phyloP scores from a whole-genome alignment of 2,113 vertebrate genomes.

The Glaucidium brasilianum region DNA sequence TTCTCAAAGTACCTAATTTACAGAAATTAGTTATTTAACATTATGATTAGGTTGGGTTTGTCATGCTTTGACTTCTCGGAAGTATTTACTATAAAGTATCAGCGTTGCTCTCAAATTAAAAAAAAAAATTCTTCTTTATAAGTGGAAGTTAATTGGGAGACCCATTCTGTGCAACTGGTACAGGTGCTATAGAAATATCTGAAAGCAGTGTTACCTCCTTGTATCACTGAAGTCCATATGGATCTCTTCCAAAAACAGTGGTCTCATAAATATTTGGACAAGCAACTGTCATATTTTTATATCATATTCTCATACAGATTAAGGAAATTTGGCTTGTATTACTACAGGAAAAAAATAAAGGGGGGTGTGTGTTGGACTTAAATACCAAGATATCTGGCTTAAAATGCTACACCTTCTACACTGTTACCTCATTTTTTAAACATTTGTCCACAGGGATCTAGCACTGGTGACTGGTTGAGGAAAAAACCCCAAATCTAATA shows the following conservation, averaged over 20 bases:
- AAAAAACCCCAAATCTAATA: background rate
- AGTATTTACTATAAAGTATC: background rate
- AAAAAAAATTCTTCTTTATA: background rate
- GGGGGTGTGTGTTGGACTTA: background rate
- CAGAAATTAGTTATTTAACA: background rate
- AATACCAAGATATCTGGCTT: background rate
- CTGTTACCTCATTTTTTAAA: background rate
- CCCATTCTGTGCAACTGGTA: background rate
- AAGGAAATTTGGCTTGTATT: background rate
- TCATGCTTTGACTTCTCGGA: background rate
- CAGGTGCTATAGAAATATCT: background rate
- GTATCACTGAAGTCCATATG: background rate
- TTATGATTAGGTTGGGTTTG: background rate
- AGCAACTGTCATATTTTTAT: background rate
- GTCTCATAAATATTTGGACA: background rate
- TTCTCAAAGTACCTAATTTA: background rate
- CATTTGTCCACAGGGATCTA: background rate
- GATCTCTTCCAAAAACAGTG: background rate
- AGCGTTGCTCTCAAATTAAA: background rate
- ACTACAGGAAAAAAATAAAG: too few species aligned
- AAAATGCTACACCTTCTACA: background rate
- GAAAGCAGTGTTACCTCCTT: background rate
- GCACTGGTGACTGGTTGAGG: background rate
- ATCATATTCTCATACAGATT: background rate
- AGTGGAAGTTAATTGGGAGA: background rate